phyloP scores from a whole-genome alignment of 1,140 invertebrate genomes.

The Phenacoccus solenopsis region DNA sequence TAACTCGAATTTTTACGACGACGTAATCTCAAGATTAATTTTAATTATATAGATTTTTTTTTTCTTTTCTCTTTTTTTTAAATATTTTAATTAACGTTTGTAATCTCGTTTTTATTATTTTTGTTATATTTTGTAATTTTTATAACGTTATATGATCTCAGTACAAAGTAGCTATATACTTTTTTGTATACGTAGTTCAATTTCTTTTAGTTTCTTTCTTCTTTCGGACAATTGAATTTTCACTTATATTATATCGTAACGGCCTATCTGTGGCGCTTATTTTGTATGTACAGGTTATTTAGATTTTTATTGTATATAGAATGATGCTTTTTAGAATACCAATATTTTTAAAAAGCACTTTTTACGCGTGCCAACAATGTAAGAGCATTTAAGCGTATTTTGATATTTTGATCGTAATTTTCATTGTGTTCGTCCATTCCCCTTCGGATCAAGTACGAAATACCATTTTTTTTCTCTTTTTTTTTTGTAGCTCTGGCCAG shows the following conservation, averaged over 20 bases:
- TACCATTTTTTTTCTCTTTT: neutral
- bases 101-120: constrained; percentile 17
- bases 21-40: neutral
- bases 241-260: neutral
- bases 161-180: constrained; percentile 5
- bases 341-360: neutral
- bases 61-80: neutral
- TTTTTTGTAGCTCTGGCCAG: neutral
- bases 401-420: neutral
- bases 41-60: neutral
- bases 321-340: constrained; percentile 1
- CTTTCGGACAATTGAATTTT: neutral
- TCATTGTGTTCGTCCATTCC: neutral
- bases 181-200: constrained; percentile 8
- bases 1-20: neutral
- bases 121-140: constrained; percentile 10
- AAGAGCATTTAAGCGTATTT: too few relatives aligned
- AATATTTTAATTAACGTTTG: neutral
- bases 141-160: constrained; percentile 14
- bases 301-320: neutral
- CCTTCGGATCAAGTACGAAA: neutral
- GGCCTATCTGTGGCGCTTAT: neutral
- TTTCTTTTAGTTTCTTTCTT: neutral
- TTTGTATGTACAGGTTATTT: neutral
- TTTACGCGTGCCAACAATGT: neutral